Evolutionary conservation across 2,113 vertebrate genomes (phyloP), one percentile per base, ranked within the genome.

Genomic region (Acrocephalus arundinaceus): DNA sequence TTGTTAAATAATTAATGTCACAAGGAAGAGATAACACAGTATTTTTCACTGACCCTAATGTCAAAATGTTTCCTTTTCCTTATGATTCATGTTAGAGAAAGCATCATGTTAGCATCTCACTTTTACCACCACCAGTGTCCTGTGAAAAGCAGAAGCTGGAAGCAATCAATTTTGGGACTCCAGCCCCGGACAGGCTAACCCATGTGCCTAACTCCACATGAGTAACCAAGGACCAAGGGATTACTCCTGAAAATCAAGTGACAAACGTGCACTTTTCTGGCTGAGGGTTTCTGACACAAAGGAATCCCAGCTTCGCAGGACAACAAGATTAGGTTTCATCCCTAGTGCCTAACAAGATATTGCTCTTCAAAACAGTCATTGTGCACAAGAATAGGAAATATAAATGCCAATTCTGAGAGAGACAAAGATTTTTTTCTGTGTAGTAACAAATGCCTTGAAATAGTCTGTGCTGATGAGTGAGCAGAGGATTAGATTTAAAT

Each of bases 401-500:
- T 9, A 95, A 97, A 87, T 62, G 83, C 37, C 86, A 92, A 5
- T 94, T 94, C 80, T 57, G 71, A 90, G 65, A 72, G 31, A 84
- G 79, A 78, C 6, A 1, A 92, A 90, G 65, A 52, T 73, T 54
- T 87, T 96, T 63, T 92, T 93, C 79, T 58, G 49, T 5, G 3
- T 41, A 88, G 57, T 65, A 80, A 88, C 79, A 88, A 92, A 84
- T 75, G 93, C 13, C 61, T 71, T 57, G 16, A 86, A 91, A 89
- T 65, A 92, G 41, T 62, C 86, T 90, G 54, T 20, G 62, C 61
- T 76, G 35, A 65, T 55, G 68, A 96, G 54, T 66, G 88, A 96
- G 78, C 52, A 78, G 83, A 87, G 83, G n/a, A 95, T 78, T 94
- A 90, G 28, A 49, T 89, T 93, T 89, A 92, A 94, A 95, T 92